These are phyloP conservation scores for Himalopsyche phryganea DNA, from an alignment of 1,140 invertebrate genomes.

Conservation along the genomic window DNA sequence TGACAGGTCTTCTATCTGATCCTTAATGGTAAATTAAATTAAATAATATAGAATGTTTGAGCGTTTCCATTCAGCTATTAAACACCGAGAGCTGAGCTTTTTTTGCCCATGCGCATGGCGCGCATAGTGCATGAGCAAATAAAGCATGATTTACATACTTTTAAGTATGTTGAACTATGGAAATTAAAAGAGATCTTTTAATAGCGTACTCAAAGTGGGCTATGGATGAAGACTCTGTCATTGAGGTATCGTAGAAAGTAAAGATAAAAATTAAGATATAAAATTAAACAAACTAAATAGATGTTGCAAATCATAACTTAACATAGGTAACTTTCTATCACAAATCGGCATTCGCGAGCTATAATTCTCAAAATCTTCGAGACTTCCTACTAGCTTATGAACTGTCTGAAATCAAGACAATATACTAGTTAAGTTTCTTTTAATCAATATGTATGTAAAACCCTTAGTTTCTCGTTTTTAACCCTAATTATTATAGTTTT, in stretches of 20 bases:
- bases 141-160: background rate
- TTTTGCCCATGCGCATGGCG: conserved; percentile 12
- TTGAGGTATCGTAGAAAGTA: too few species aligned
- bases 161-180: too few species aligned
- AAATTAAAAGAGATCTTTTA: too few species aligned
- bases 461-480: background rate
- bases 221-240: too few species aligned
- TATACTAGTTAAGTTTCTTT: conserved; percentile 11
- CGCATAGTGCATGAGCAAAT: conserved; percentile 14
- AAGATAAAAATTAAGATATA: conserved; percentile 19
- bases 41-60: background rate
- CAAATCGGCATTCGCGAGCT: conserved; percentile 18
- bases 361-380: conserved; percentile 15
- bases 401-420: conserved; percentile 30
- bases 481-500: background rate
- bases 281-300: conserved; percentile 30
- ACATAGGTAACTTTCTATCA: conserved; percentile 31
- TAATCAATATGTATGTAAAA: background rate
- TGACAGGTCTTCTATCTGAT: conserved; percentile 5
- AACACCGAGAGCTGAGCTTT: background rate
- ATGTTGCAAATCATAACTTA: conserved; percentile 36
- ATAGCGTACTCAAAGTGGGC: too few species aligned
- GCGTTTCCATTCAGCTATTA: background rate
- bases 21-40: background rate
- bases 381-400: conserved; percentile 11